Percentiles rank a stretch among this genome's conserved stretches.
These are phyloP conservation scores for Anabas testudineus DNA, from an alignment of 2,797 vertebrate species.

Conservation along the genomic window DNA sequence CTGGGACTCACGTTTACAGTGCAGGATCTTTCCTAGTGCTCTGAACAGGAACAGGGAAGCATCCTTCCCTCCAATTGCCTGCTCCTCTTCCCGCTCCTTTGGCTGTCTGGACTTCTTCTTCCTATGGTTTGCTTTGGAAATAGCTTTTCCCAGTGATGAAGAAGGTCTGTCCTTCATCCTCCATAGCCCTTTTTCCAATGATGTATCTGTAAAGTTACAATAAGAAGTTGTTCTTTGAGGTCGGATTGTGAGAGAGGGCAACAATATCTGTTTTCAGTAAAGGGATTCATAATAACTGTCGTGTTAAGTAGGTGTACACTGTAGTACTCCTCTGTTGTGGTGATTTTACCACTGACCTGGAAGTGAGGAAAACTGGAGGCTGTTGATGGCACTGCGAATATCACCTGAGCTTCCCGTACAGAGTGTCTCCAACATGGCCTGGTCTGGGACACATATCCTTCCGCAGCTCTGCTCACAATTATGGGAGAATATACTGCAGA, in stretches of 20 bases:
- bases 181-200: constrained; percentile 80
- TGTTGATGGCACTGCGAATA: constrained; percentile 96
- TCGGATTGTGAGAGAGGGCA: neutral
- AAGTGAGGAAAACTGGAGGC: constrained; percentile 92
- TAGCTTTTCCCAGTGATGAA: constrained; percentile 64
- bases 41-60: constrained; percentile 94
- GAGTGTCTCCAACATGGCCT: constrained; percentile 85
- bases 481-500: constrained; percentile 14
- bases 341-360: constrained; percentile 79
- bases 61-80: constrained; percentile 92
- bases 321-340: neutral
- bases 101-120: constrained; percentile 71
- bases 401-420: constrained; percentile 94
- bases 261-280: neutral
- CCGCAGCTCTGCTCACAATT: constrained; percentile 84
- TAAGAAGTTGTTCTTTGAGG: neutral
- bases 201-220: constrained; percentile 66
- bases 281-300: neutral
- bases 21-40: constrained; percentile 95
- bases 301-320: neutral
- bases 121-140: constrained; percentile 76
- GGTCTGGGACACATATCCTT: constrained; percentile 81
- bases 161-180: constrained; percentile 71
- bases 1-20: constrained; percentile 93
- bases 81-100: constrained; percentile 78